phyloP scores from a whole-genome alignment of 1,140 invertebrate species.

The Dysdera silvatica region DNA sequence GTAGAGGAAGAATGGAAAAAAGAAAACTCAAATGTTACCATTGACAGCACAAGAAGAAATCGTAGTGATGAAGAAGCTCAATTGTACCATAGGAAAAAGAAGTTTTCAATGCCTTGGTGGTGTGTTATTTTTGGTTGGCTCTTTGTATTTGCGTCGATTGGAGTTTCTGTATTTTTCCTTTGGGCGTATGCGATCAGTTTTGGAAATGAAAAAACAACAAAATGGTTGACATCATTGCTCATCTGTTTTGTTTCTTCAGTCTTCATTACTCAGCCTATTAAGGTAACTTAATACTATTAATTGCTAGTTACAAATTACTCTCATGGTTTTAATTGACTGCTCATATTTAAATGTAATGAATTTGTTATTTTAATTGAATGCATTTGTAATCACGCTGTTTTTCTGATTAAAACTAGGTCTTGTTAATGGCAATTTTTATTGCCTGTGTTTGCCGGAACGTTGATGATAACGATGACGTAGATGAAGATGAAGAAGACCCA shows the following conservation, averaged over 20 bases:
- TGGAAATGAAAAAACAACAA: conserved; percentile 43
- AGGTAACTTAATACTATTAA: conserved; percentile 34
- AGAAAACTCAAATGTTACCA: background rate
- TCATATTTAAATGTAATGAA: too few species aligned
- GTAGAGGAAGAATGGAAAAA: conserved; percentile 11
- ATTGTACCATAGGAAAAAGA: conserved; percentile 9
- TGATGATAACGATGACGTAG: conserved; percentile 27
- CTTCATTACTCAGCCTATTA: conserved; percentile 47
- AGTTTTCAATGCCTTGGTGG: conserved; percentile 43
- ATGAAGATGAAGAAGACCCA: conserved; percentile 29
- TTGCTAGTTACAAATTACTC: too few species aligned
- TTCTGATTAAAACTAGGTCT: too few species aligned
- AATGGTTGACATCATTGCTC: conserved; percentile 47
- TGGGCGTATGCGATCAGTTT: conserved; percentile 46
- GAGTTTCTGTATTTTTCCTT: conserved; percentile 39
- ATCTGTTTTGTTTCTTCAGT: conserved; percentile 46
- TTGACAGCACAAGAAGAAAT: background rate
- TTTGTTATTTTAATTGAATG: too few species aligned
- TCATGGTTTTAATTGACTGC: too few species aligned
- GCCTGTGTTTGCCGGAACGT: conserved; percentile 18
- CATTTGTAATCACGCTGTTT: too few species aligned
- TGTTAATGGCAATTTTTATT: conserved; percentile 18
- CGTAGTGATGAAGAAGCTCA: conserved; percentile 14
- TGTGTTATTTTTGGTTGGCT: conserved; percentile 44
- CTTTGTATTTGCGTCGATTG: conserved; percentile 38